phyloP scores from a whole-genome alignment of 2,888 invertebrate genomes.

The Cerceris rybyensis region DNA sequence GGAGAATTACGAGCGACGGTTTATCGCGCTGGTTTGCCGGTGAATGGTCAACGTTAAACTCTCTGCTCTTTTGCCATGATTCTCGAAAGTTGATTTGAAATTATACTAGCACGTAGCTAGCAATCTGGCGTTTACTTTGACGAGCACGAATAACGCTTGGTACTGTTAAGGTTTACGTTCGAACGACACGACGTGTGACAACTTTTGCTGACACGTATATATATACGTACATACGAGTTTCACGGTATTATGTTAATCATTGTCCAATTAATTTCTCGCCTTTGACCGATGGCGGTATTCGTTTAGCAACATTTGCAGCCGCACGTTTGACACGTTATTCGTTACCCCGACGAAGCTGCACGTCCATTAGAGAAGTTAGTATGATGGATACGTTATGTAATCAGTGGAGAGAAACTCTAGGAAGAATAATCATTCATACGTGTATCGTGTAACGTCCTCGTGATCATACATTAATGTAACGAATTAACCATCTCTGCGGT shows the following conservation, averaged over 20 bases:
- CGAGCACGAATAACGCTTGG: background rate
- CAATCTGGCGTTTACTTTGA: background rate
- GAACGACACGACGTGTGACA: too few species aligned
- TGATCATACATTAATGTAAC: background rate
- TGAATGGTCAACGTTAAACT: conserved; percentile 47
- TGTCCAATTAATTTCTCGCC: conserved; percentile 29
- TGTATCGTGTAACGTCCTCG: conserved; percentile 4
- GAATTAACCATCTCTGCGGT: background rate
- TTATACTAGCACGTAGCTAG: conserved; percentile 16
- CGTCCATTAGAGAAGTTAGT: conserved; percentile 53
- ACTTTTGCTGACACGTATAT: too few species aligned
- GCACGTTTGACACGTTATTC: conserved; percentile 47
- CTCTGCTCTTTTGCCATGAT: conserved; percentile 8
- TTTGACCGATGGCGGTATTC: conserved; percentile 54
- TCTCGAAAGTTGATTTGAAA: conserved; percentile 40
- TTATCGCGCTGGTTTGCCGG: conserved; percentile 54
- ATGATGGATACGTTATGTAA: conserved; percentile 52
- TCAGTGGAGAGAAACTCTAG: conserved; percentile 15
- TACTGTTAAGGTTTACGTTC: background rate
- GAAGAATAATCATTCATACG: conserved; percentile 49
- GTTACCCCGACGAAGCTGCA: conserved; percentile 42
- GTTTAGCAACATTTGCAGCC: conserved; percentile 36
- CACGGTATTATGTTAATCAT: conserved; percentile 27
- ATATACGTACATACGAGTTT: background rate
- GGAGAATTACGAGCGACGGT: conserved; percentile 60